phyloP scores from a whole-genome alignment of 2,888 invertebrate genomes.

The Marasmarcha lunaedactyla region DNA sequence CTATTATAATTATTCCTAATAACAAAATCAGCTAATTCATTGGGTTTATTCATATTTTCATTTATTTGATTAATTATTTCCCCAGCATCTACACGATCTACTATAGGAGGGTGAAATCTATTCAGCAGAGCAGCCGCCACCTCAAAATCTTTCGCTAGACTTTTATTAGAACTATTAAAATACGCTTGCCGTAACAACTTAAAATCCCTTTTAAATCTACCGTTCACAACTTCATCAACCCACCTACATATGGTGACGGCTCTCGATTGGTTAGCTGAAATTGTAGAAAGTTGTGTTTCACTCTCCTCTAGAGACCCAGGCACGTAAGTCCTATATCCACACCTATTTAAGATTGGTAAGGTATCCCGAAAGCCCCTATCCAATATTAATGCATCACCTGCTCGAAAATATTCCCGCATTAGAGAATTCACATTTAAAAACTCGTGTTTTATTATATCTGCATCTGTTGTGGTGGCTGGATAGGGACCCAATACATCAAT shows the following conservation, averaged over 20 bases:
- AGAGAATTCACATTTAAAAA: neutral
- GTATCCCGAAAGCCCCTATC: conserved; percentile 2
- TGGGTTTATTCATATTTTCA: too few relatives aligned
- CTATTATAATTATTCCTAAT: conserved; percentile 5
- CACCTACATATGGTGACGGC: too few relatives aligned
- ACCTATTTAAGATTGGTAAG: neutral
- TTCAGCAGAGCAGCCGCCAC: too few relatives aligned
- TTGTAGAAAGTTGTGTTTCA: conserved; percentile 7
- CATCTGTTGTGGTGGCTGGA: conserved; percentile 14
- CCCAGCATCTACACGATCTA: too few relatives aligned
- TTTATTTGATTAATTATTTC: too few relatives aligned
- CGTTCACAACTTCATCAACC: too few relatives aligned
- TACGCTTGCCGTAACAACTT: conserved; percentile 9
- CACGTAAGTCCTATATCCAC: conserved; percentile 3
- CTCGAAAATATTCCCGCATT: neutral
- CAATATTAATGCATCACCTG: conserved; percentile 2
- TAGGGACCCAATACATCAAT: conserved; percentile 16
- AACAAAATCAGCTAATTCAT: conserved; percentile 4
- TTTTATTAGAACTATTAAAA: conserved; percentile 7
- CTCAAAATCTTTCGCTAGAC: conserved; percentile 2
- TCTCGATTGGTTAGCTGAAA: conserved; percentile 11
- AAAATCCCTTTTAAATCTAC: too few relatives aligned
- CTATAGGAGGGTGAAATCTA: too few relatives aligned
- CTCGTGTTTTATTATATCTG: too few relatives aligned
- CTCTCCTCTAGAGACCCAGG: conserved; percentile 3